Base-by-base conservation (phyloP, 1,140 invertebrate species). In the Drosophila arawakana region DNA sequence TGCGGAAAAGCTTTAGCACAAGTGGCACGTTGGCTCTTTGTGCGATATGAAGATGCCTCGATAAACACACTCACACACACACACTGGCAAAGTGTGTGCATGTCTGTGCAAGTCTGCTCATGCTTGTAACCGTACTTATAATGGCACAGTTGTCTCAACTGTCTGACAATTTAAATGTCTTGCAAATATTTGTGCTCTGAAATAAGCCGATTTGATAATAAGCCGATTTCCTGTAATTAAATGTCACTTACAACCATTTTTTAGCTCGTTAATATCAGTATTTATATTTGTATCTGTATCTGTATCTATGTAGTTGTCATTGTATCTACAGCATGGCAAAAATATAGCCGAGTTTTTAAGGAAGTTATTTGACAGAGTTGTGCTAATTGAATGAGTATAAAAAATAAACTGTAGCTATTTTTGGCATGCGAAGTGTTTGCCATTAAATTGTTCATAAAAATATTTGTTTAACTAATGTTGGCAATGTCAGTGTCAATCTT, bases 201-300 rank as follows among this genome's bases (percentile, higher is more conserved):
- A 61, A 50, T 70, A 80, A 70, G 73, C 68, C 43, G 78, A 68
- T 80, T 80, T 76, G 62, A 49, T 44, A 68, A 61, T 80, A 80
- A 80, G 49, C 46, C 60, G 71, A 85, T 74, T 85, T 81, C 70
- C 81, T 69, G 68, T 75, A 68, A 84, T 84, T 81, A 81, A 78
- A 78, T 54, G 11, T 25, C 69, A 80, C 70, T 85, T 76, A 61
- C 30, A 61, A 37, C 34, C 25, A 55, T 43, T 49, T 50, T 8
- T 2, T 46, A 63, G 21, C 50, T 21, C 15, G 0, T 39, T n/a
- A 37, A 13, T 49, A 58, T 49, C 10, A 37, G 41, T 50, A 43
- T 61, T 7, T 41, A 18, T 46, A 41, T 46, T 15, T 52, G 55
- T 62, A 60, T 41, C 13, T 65, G 25, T 15, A 55, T 21, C 21